Percentiles rank a stretch among this genome's conserved stretches.
phyloP scores from a whole-genome alignment of 2,888 invertebrate species.

The Boloria euphrosyne region DNA sequence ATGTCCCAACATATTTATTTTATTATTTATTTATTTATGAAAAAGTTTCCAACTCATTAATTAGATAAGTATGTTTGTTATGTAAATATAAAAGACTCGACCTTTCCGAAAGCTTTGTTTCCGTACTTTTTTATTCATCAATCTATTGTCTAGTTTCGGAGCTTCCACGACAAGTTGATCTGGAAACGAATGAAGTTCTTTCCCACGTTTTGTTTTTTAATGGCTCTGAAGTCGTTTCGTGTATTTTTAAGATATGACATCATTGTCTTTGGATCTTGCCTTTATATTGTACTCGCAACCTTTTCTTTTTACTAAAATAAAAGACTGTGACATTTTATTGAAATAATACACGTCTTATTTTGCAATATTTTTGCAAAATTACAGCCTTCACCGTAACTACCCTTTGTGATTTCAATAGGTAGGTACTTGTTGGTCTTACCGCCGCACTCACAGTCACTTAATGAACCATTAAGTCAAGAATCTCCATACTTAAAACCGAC shows the following conservation, averaged over 20 bases:
- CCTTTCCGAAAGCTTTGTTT: not conserved
- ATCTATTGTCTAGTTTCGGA: conserved; percentile 6
- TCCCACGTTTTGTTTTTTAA: conserved; percentile 11
- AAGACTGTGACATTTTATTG: not conserved
- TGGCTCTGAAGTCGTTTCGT: not conserved
- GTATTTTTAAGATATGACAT: not conserved
- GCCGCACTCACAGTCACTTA: too few relatives aligned
- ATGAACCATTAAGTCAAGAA: too few relatives aligned
- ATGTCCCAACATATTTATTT: too few relatives aligned
- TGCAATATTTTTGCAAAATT: too few relatives aligned
- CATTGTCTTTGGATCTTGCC: not conserved
- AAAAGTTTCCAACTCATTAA: conserved; percentile 8
- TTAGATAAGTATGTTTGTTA: not conserved
- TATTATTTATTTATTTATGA: too few relatives aligned
- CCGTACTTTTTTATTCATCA: conserved; percentile 12
- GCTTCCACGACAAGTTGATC: conserved; percentile 1
- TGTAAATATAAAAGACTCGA: not conserved
- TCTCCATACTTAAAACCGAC: too few relatives aligned
- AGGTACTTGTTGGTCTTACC: too few relatives aligned
- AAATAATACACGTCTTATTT: not conserved
- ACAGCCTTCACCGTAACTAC: too few relatives aligned
- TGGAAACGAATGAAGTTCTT: conserved; percentile 14
- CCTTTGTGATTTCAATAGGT: too few relatives aligned
- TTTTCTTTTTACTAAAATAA: not conserved
- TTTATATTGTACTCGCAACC: not conserved